Conservation (phyloP, 2,113 vertebrate genomes). For the Shinisaurus crocodilurus region DNA sequence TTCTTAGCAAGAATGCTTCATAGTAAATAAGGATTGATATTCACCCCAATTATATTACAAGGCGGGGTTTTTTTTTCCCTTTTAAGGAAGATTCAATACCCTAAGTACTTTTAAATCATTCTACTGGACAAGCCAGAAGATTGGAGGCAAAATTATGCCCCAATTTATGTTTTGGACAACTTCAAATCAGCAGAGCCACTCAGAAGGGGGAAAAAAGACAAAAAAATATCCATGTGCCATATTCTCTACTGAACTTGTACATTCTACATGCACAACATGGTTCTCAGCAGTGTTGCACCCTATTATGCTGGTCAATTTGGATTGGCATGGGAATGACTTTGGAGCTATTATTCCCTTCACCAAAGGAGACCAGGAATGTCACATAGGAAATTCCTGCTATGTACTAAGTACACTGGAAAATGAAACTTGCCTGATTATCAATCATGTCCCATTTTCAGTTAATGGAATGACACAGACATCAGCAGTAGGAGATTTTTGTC, state of each 20-base stretch:
- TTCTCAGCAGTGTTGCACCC: not conserved
- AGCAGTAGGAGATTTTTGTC: slow-evolving; percentile 48
- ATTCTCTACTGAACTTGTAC: not conserved
- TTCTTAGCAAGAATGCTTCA: slow-evolving; percentile 14
- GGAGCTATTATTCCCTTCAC: slow-evolving; percentile 40
- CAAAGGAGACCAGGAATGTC: slow-evolving; percentile 52
- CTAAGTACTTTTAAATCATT: slow-evolving; percentile 72
- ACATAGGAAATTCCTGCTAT: slow-evolving; percentile 47
- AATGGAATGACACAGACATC: slow-evolving; percentile 60
- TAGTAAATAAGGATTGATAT: not conserved
- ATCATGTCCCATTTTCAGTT: slow-evolving; percentile 72
- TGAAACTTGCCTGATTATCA: slow-evolving; percentile 60
- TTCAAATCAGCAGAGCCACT: not conserved
- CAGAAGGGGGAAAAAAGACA: not conserved
- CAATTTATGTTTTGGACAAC: not conserved
- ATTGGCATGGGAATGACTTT: slow-evolving; percentile 41
- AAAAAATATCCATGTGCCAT: not conserved
- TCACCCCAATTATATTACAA: not conserved
- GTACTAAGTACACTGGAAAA: slow-evolving; percentile 42
- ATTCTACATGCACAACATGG: not conserved
- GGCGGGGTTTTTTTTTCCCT: not conserved
- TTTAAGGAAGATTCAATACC: slow-evolving; percentile 74
- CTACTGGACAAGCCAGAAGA: not conserved
- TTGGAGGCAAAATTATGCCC: slow-evolving; percentile 2
- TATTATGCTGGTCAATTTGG: slow-evolving; percentile 16